Conservation (phyloP, 2,888 invertebrate species). For the Nomada ferruginata region DNA sequence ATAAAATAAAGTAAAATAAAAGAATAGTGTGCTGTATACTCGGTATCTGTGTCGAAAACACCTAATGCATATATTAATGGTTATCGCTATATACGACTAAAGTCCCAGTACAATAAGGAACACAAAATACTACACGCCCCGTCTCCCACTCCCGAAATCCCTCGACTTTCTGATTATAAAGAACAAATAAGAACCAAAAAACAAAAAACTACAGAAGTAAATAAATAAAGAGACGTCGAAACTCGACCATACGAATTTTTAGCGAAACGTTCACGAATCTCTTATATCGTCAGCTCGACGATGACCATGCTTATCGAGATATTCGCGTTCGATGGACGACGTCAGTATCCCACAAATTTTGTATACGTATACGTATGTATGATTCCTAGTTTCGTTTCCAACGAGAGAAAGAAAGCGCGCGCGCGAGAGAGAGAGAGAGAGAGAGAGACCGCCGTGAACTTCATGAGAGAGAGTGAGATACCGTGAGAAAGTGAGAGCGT, state of each 20-base stretch:
- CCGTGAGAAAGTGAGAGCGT: background rate
- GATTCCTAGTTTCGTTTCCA: conserved; percentile 23
- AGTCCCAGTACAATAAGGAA: conserved; percentile 52
- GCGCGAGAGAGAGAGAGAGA: background rate
- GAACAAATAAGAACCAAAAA: background rate
- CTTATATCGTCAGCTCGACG: background rate
- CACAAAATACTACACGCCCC: conserved; percentile 20
- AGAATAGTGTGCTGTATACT: conserved; percentile 56
- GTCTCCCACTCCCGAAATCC: background rate
- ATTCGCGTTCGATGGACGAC: conserved; percentile 14
- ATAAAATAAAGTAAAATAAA: background rate
- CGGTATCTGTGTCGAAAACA: conserved; percentile 59
- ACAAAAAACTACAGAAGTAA: no score
- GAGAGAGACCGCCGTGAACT: background rate
- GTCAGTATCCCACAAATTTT: conserved; percentile 29
- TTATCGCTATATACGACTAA: conserved; percentile 57
- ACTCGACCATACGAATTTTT: background rate
- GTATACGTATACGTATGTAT: conserved; percentile 10
- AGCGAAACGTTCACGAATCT: background rate
- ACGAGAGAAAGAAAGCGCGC: background rate
- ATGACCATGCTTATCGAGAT: background rate
- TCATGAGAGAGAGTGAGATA: background rate
- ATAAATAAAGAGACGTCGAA: background rate
- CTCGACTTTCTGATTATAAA: background rate
- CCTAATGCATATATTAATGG: conserved; percentile 54